Percentiles rank a stretch among this genome's conserved stretches.
These are phyloP conservation scores for Potorous gilbertii DNA, from an alignment of 2,797 vertebrate species.

Conservation along the genomic window DNA sequence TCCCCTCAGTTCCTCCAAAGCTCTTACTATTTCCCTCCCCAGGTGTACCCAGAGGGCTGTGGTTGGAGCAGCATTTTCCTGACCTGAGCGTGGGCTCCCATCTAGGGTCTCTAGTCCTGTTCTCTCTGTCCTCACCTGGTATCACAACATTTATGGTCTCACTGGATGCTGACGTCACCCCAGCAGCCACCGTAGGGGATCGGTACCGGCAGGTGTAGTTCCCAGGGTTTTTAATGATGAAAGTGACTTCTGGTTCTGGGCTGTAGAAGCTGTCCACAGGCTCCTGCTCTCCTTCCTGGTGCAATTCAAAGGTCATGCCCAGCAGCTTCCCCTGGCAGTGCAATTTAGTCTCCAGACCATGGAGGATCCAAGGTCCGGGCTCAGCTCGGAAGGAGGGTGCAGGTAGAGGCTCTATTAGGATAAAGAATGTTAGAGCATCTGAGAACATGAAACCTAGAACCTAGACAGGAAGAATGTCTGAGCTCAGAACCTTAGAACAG, in stretches of 20 bases:
- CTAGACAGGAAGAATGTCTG: not conserved
- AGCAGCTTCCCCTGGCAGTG: not conserved
- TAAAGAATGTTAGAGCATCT: not conserved
- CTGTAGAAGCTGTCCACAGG: not conserved
- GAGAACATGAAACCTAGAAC: not conserved
- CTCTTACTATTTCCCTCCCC: not conserved
- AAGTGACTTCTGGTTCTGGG: not conserved
- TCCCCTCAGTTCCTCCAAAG: not conserved
- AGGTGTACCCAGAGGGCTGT: not conserved
- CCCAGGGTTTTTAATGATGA: not conserved
- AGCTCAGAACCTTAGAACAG: not conserved
- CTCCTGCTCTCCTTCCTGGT: not conserved
- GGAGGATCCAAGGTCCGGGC: not conserved
- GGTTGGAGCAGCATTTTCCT: not conserved
- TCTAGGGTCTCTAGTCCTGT: not conserved
- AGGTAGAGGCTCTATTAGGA: not conserved
- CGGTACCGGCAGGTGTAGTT: not conserved
- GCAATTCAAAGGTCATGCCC: not conserved
- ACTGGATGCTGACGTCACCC: not conserved
- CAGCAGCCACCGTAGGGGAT: rapidly evolving
- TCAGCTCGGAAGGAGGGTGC: not conserved
- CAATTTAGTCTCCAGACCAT: not conserved
- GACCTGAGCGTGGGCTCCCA: not conserved
- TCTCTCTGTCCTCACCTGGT: not conserved
- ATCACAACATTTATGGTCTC: not conserved